Percentiles rank a stretch among this genome's conserved stretches.
Conservation (phyloP, 2,888 invertebrate species). For the Hydraecia micacea region DNA sequence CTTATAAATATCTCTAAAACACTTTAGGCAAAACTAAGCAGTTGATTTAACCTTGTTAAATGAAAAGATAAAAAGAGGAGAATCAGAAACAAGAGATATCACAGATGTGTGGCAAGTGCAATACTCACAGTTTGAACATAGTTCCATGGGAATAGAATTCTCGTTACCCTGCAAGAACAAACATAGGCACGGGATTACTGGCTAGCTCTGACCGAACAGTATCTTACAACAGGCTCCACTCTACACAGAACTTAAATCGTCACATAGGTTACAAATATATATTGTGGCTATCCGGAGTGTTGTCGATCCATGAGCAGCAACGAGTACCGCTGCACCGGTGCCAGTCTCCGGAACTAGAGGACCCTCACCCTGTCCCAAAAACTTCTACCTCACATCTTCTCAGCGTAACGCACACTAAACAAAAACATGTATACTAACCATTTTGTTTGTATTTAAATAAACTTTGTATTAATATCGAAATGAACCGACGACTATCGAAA, state of each 20-base stretch:
- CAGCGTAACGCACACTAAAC: constrained; percentile 7
- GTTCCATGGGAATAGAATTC: constrained; percentile 98
- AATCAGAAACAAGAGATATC: constrained; percentile 62
- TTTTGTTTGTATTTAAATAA: constrained; percentile 56
- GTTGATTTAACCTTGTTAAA: constrained; percentile 71
- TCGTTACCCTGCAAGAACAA: constrained; percentile 96
- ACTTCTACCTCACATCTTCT: constrained; percentile 17
- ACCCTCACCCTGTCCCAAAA: constrained; percentile 22
- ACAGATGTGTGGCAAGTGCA: constrained; percentile 39
- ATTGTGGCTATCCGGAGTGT: not conserved
- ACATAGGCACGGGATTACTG: constrained; percentile 43
- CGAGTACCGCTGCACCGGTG: constrained; percentile 32
- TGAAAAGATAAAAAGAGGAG: constrained; percentile 68
- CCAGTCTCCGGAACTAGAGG: constrained; percentile 17
- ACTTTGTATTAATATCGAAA: constrained; percentile 38
- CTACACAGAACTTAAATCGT: not conserved
- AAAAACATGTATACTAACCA: constrained; percentile 59
- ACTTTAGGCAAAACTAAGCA: constrained; percentile 77
- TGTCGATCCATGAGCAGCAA: constrained; percentile 5
- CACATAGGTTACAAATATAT: constrained; percentile 11
- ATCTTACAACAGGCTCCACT: not conserved
- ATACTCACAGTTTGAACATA: constrained; percentile 98
- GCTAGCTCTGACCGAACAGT: not conserved
- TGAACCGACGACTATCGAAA: constrained; percentile 34
- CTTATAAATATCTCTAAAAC: constrained; percentile 73